These are phyloP conservation scores for Thereva unica DNA, from an alignment of 2,888 invertebrate species.

Conservation along the genomic window DNA sequence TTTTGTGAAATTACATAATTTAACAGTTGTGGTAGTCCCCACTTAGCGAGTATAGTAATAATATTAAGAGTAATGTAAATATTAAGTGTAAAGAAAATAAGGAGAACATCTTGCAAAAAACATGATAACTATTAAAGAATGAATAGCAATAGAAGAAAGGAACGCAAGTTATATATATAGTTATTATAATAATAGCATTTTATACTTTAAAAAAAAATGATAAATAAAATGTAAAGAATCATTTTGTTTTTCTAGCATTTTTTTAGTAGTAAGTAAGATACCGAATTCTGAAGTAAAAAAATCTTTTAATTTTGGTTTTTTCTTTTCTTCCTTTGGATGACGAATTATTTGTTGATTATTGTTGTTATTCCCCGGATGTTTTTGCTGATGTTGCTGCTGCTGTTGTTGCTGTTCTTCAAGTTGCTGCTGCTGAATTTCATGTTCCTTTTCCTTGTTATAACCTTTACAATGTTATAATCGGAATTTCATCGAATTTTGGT, in stretches of 20 bases:
- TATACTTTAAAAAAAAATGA: neutral
- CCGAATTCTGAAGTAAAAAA: slow-evolving; percentile 84
- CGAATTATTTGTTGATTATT: slow-evolving; percentile 61
- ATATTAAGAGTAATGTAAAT: too few species aligned
- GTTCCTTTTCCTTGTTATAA: slow-evolving; percentile 41
- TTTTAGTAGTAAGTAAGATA: slow-evolving; percentile 58
- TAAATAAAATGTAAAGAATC: slow-evolving; percentile 22
- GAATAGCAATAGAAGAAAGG: too few species aligned
- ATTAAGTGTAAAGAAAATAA: too few species aligned
- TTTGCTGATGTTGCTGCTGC: slow-evolving; percentile 49
- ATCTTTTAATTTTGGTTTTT: slow-evolving; percentile 84
- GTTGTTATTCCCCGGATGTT: slow-evolving; percentile 51
- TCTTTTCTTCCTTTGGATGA: slow-evolving; percentile 72
- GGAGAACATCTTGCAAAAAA: too few species aligned
- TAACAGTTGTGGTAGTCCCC: too few species aligned
- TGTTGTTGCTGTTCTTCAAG: slow-evolving; percentile 52
- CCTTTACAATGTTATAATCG: slow-evolving; percentile 21
- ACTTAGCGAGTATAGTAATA: too few species aligned
- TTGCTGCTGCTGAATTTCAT: slow-evolving; percentile 46
- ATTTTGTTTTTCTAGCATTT: slow-evolving; percentile 3
- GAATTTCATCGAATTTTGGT: neutral
- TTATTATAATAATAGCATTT: too few species aligned
- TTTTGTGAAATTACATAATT: too few species aligned
- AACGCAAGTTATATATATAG: too few species aligned
- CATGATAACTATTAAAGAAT: too few species aligned